Evolutionary conservation across 2,797 vertebrate genomes (phyloP).

Genomic region (Glossophaga mutica): DNA sequence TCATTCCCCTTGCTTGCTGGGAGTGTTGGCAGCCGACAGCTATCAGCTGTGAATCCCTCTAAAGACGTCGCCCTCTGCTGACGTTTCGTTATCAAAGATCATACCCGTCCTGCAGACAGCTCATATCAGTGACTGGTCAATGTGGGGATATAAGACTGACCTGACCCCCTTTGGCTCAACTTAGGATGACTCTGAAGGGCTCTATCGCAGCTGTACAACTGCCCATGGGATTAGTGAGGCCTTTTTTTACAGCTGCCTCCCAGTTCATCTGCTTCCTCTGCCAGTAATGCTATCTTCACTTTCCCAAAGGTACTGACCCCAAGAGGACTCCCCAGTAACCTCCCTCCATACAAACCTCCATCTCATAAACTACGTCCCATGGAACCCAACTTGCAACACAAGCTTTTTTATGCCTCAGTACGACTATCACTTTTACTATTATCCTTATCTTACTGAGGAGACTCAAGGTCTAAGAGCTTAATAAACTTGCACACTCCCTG

Average conservation of each 20-base stretch:
- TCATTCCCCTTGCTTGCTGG: neutral
- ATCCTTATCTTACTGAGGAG: neutral
- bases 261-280: neutral
- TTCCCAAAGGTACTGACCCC: neutral
- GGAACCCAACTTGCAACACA: neutral
- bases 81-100: neutral
- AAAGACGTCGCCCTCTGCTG: neutral
- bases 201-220: neutral
- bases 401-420: neutral
- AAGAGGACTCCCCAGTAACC: neutral
- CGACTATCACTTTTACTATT: neutral
- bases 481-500: neutral
- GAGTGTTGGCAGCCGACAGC: neutral
- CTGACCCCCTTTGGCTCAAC: neutral
- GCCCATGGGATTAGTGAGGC: neutral
- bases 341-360: neutral
- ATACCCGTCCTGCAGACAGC: neutral
- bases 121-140: neutral
- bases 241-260: neutral
- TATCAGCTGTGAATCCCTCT: neutral
- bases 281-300: neutral
- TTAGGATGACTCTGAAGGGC: neutral
- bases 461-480: neutral
- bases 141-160: neutral
- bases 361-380: neutral